Evolutionary conservation across 2,888 invertebrate species (phyloP).

Genomic region (Escarpia spicata): DNA sequence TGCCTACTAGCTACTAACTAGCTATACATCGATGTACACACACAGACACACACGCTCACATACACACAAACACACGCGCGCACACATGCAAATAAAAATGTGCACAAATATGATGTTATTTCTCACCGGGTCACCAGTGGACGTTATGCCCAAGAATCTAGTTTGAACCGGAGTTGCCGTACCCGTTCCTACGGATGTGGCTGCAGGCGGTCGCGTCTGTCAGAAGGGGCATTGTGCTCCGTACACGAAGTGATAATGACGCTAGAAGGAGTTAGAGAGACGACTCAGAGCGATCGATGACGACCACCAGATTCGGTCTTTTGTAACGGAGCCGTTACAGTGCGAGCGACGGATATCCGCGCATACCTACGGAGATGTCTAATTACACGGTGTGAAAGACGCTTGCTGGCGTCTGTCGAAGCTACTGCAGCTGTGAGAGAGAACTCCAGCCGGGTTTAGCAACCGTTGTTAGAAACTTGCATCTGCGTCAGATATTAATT

Average conservation of each 20-base stretch:
- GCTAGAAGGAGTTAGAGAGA: background rate
- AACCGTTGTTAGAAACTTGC: background rate
- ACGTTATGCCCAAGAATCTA: background rate
- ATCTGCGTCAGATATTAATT: background rate
- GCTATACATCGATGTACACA: no score
- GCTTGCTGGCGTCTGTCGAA: background rate
- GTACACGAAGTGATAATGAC: conserved; percentile 1
- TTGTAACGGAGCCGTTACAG: background rate
- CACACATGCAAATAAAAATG: no score
- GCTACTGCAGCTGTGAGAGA: background rate
- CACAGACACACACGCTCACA: no score
- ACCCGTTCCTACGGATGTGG: background rate
- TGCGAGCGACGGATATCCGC: background rate
- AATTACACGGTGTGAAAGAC: background rate
- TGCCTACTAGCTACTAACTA: no score
- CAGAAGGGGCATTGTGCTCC: background rate
- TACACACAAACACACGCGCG: no score
- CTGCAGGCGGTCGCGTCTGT: background rate
- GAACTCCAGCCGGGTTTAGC: background rate
- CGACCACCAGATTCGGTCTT: background rate
- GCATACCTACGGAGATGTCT: conserved; percentile 13
- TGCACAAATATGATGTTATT: background rate
- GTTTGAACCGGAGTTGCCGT: background rate
- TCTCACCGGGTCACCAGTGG: background rate
- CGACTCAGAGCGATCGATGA: background rate